Conservation (phyloP, 2,888 invertebrate species). For the Melanargia galathea region DNA sequence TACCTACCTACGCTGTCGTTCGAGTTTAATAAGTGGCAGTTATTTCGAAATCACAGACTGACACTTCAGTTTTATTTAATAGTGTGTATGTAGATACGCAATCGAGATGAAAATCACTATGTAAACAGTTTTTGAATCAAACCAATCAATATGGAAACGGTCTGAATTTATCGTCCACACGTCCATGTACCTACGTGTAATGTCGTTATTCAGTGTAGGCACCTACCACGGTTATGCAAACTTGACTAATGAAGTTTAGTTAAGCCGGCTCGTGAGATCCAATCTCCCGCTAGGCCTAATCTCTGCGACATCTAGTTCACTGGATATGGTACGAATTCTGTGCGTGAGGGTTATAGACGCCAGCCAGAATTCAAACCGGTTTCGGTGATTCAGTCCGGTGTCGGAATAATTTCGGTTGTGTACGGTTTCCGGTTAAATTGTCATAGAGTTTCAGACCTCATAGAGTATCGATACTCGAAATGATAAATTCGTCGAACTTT, state of each 20-base stretch:
- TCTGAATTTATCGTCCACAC: conserved; percentile 2
- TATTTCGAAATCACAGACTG: too few species aligned
- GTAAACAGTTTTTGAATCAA: conserved; percentile 18
- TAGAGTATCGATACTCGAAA: too few species aligned
- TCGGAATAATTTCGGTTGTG: too few species aligned
- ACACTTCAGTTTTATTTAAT: too few species aligned
- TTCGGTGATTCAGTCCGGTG: too few species aligned
- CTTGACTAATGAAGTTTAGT: conserved; percentile 70
- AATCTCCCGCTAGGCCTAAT: conserved; percentile 54
- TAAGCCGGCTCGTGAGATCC: conserved; percentile 66
- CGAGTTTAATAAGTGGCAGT: too few species aligned
- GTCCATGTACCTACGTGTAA: conserved; percentile 19
- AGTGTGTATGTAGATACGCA: too few species aligned
- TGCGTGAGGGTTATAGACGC: too few species aligned
- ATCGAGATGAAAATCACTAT: not conserved
- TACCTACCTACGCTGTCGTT: too few species aligned
- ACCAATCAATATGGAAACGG: conserved; percentile 4
- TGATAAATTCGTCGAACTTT: too few species aligned
- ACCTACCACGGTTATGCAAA: conserved; percentile 59
- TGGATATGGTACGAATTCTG: conserved; percentile 30
- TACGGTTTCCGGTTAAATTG: too few species aligned
- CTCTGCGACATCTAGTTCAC: conserved; percentile 30
- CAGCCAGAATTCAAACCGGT: not conserved
- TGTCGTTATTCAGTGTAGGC: conserved; percentile 37
- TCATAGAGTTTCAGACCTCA: too few species aligned